phyloP scores from a whole-genome alignment of 2,797 vertebrate species.

The Tadarida brasiliensis region DNA sequence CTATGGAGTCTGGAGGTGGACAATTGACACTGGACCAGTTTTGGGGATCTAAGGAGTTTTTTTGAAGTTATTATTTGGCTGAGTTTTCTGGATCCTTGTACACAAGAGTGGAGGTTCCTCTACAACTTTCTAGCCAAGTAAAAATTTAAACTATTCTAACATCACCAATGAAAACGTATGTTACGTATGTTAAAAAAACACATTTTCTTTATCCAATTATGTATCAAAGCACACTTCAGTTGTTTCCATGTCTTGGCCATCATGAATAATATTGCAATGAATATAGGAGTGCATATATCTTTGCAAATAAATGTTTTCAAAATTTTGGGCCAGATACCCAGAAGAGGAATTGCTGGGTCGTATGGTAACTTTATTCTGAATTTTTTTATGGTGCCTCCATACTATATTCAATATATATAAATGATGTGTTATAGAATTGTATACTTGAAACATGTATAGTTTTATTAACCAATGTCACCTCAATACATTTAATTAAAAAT shows the following conservation, averaged over 20 bases:
- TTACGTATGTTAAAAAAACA: background rate
- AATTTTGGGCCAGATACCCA: background rate
- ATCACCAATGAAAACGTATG: constrained; percentile 6
- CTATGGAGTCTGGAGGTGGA: background rate
- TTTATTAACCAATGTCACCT: background rate
- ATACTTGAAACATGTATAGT: background rate
- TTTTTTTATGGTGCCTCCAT: background rate
- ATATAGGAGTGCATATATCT: background rate
- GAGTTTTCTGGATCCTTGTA: background rate
- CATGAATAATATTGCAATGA: background rate
- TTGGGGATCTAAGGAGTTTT: background rate
- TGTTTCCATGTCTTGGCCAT: background rate
- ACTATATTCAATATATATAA: background rate
- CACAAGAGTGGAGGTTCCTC: background rate
- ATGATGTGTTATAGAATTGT: background rate
- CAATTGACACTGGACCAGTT: background rate
- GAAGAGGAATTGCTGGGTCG: background rate
- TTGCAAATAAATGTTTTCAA: background rate
- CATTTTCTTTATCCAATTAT: background rate
- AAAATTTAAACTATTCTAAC: background rate
- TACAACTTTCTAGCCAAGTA: background rate
- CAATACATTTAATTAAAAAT: background rate
- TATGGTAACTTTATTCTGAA: background rate
- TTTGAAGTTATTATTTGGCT: constrained; percentile 7
- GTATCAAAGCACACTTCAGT: background rate